Percentiles rank a stretch among this genome's conserved stretches.
Evolutionary conservation across 2,797 vertebrate genomes (phyloP).

Genomic region (Dicrostonyx torquatus): DNA sequence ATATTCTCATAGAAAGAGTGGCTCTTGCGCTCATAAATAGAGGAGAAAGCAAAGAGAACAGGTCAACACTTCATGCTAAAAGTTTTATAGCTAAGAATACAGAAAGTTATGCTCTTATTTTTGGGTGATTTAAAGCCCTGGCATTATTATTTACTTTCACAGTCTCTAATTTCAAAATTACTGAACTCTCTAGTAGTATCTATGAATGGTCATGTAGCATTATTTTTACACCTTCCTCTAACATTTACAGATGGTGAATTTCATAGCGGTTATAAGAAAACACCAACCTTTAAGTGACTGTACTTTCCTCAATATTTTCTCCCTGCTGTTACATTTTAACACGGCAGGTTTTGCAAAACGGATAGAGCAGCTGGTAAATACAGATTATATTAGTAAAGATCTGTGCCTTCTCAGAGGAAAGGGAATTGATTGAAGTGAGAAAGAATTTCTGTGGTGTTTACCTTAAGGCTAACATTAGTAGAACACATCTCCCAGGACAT

Average conservation of each 20-base stretch:
- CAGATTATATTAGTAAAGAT: slow-evolving; percentile 72
- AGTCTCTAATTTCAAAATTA: slow-evolving; percentile 27
- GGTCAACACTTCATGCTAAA: neutral
- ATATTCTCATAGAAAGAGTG: neutral
- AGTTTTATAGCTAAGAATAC: slow-evolving; percentile 12
- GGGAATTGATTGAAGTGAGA: slow-evolving; percentile 49
- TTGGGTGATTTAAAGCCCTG: neutral
- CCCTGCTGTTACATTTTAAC: slow-evolving; percentile 7
- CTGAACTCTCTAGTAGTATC: neutral
- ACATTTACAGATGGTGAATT: slow-evolving; percentile 30
- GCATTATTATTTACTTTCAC: neutral
- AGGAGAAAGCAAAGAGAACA: neutral
- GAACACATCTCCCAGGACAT: slow-evolving; percentile 5
- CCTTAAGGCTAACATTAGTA: slow-evolving; percentile 45
- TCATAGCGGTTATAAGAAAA: slow-evolving; percentile 26
- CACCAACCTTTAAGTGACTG: neutral
- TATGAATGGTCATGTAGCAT: neutral
- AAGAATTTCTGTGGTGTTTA: slow-evolving; percentile 55
- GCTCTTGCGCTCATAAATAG: neutral
- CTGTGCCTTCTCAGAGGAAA: slow-evolving; percentile 28
- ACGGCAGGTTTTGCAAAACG: slow-evolving; percentile 39
- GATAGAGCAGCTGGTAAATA: slow-evolving; percentile 54
- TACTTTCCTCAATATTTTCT: slow-evolving; percentile 9
- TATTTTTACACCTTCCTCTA: slow-evolving; percentile 25
- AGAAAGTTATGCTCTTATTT: slow-evolving; percentile 4